These are phyloP conservation scores for Plagiodera versicolora DNA, from an alignment of 2,888 invertebrate species.

Conservation along the genomic window DNA sequence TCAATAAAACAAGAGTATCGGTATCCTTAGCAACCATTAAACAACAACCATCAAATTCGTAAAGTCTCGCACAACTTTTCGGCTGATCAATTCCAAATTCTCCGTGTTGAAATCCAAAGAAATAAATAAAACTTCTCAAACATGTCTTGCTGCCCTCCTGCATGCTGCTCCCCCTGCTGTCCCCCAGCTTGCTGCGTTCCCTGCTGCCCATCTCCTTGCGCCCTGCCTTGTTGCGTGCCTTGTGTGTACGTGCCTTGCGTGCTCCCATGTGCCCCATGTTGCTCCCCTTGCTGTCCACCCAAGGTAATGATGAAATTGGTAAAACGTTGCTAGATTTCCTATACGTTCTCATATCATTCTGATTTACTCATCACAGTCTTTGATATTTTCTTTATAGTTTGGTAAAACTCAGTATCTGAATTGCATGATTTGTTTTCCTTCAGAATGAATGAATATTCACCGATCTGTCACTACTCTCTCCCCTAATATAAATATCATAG, in stretches of 20 bases:
- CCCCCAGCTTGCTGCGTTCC: slow-evolving; percentile 33
- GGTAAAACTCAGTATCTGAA: too few species aligned
- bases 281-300: slow-evolving; percentile 28
- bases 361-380: too few species aligned
- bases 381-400: too few species aligned
- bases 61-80: slow-evolving; percentile 5
- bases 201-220: slow-evolving; percentile 33
- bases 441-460: too few species aligned
- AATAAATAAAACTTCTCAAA: slow-evolving; percentile 1
- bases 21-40: neutral
- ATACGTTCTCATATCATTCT: too few species aligned
- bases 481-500: too few species aligned
- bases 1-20: neutral
- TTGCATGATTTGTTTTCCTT: too few species aligned
- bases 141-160: slow-evolving; percentile 32
- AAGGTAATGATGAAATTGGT: slow-evolving; percentile 7
- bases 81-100: neutral
- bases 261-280: slow-evolving; percentile 28
- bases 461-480: too few species aligned
- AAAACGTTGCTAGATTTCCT: too few species aligned
- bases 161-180: slow-evolving; percentile 37
- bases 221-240: slow-evolving; percentile 35
- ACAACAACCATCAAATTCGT: neutral
- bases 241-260: slow-evolving; percentile 37
- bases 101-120: neutral